Percentiles rank a stretch among this genome's conserved stretches.
Conservation (phyloP, 2,888 invertebrate genomes). For the Omphaloscelis lunosa region DNA sequence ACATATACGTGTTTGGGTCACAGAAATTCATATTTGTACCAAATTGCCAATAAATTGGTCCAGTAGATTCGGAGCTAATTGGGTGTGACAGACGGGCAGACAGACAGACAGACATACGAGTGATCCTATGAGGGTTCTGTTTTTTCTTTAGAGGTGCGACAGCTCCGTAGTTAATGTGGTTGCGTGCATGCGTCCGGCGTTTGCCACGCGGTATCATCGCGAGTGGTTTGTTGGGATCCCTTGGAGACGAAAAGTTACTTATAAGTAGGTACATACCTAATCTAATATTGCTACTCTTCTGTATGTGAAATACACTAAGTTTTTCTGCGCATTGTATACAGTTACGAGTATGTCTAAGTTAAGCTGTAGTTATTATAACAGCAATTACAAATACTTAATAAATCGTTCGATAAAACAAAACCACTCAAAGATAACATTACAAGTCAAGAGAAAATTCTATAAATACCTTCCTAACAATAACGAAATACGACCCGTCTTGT, state of each 20-base stretch:
- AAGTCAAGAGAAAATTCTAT: constrained; percentile 42
- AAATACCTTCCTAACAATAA: constrained; percentile 62
- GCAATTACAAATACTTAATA: constrained; percentile 5
- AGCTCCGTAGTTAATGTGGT: constrained; percentile 61
- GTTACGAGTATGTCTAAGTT: not conserved
- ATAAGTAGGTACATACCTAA: constrained; percentile 5
- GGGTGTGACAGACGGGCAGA: too few relatives aligned
- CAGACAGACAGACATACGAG: too few relatives aligned
- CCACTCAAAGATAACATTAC: constrained; percentile 12
- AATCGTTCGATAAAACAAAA: not conserved
- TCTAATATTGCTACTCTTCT: constrained; percentile 13
- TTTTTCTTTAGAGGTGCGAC: too few relatives aligned
- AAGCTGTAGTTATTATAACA: not conserved
- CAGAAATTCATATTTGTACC: too few relatives aligned
- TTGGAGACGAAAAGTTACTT: constrained; percentile 38
- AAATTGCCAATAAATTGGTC: too few relatives aligned
- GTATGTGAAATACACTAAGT: not conserved
- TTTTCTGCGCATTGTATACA: not conserved
- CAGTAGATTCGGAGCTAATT: too few relatives aligned
- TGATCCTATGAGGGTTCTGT: too few relatives aligned
- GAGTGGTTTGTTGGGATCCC: constrained; percentile 38
- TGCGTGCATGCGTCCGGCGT: constrained; percentile 66
- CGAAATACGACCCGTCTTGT: constrained; percentile 55
- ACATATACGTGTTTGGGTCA: too few relatives aligned
- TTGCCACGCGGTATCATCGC: constrained; percentile 62